Evolutionary conservation across 2,888 invertebrate genomes (phyloP).

Genomic region (Ochropacha duplaris): DNA sequence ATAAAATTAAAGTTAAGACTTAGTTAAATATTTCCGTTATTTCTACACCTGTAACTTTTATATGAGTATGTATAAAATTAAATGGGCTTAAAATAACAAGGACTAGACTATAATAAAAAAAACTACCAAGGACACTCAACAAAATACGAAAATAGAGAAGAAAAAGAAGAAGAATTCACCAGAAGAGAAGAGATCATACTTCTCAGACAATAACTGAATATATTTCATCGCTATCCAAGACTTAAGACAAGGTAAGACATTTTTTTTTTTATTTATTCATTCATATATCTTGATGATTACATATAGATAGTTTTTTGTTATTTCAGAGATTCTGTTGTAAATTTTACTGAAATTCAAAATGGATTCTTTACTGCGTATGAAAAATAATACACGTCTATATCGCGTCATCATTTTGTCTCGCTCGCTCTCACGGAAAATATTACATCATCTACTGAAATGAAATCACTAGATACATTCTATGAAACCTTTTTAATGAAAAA

Average conservation of each 20-base stretch:
- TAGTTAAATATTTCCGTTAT: constrained; percentile 77
- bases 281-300: neutral
- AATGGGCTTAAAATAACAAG: constrained; percentile 65
- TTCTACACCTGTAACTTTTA: constrained; percentile 80
- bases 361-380: neutral
- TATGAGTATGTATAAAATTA: constrained; percentile 63
- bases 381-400: neutral
- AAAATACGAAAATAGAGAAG: constrained; percentile 40
- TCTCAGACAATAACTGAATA: neutral
- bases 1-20: constrained; percentile 80
- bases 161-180: constrained; percentile 23
- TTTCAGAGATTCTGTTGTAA: neutral
- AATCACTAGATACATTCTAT: neutral
- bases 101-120: constrained; percentile 57
- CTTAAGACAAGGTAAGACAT: constrained; percentile 24
- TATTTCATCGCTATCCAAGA: neutral
- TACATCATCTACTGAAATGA: neutral
- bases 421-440: constrained; percentile 51
- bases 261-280: neutral
- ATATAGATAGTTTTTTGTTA: neutral
- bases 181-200: constrained; percentile 11
- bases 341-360: neutral
- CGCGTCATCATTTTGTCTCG: constrained; percentile 47
- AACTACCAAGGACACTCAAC: constrained; percentile 47
- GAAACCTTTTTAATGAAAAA: neutral